A percentile compares a stretch with the other conserved stretches of the same genome.
phyloP scores from a whole-genome alignment of 1,140 invertebrate species.

The Drosophila neocordata region DNA sequence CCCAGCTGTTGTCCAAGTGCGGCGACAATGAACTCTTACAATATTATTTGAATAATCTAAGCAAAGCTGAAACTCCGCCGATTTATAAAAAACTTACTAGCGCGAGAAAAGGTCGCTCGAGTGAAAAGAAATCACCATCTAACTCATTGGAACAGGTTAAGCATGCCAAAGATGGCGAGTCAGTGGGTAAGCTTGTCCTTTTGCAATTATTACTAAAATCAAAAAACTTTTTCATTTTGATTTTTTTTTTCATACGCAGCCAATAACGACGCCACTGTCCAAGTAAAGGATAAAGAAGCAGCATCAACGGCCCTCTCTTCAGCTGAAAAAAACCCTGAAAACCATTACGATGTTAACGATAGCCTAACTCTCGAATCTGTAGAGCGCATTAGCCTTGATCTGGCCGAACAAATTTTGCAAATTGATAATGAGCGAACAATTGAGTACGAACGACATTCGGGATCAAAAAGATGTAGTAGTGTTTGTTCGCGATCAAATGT shows the following conservation, averaged over 20 bases:
- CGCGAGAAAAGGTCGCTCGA: slow-evolving; percentile 45
- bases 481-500: slow-evolving; percentile 35
- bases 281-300: slow-evolving; percentile 8
- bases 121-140: slow-evolving; percentile 51
- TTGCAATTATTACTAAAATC: background rate
- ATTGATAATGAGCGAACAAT: slow-evolving; percentile 59
- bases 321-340: slow-evolving; percentile 11
- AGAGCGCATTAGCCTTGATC: slow-evolving; percentile 48
- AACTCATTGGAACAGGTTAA: slow-evolving; percentile 34
- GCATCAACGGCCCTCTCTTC: slow-evolving; percentile 13
- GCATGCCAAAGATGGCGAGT: slow-evolving; percentile 25
- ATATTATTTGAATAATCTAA: slow-evolving; percentile 61
- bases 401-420: slow-evolving; percentile 54
- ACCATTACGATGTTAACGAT: slow-evolving; percentile 31
- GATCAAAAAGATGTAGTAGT: slow-evolving; percentile 49
- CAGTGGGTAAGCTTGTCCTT: slow-evolving; percentile 65
- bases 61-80: slow-evolving; percentile 57
- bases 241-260: slow-evolving; percentile 55
- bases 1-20: slow-evolving; percentile 7
- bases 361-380: slow-evolving; percentile 52
- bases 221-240: background rate
- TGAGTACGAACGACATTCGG: slow-evolving; percentile 61
- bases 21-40: slow-evolving; percentile 48
- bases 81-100: slow-evolving; percentile 50
- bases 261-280: slow-evolving; percentile 20